Evolutionary conservation across 2,888 invertebrate species (phyloP).

Genomic region (Watsonalla binaria): DNA sequence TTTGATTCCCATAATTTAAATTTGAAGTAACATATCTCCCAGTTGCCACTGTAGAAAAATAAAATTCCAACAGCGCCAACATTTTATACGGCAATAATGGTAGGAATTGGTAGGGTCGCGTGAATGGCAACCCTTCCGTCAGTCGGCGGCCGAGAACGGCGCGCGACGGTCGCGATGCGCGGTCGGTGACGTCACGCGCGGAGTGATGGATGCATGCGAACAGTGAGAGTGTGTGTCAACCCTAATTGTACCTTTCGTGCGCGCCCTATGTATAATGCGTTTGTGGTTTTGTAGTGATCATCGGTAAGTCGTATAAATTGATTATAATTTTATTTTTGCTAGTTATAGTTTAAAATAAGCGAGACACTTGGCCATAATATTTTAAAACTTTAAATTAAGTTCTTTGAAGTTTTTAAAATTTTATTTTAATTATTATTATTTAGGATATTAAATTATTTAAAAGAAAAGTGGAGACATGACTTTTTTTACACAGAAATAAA

Average conservation of each 20-base stretch:
- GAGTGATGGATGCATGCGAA: conserved; percentile 46
- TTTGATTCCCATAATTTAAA: too few relatives aligned
- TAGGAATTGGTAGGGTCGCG: conserved; percentile 12
- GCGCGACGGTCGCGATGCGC: conserved; percentile 41
- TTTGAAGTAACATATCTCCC: too few relatives aligned
- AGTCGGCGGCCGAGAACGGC: conserved; percentile 60
- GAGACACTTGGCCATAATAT: too few relatives aligned
- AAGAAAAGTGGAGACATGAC: too few relatives aligned
- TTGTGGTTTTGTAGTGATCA: conserved; percentile 74
- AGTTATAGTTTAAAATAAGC: too few relatives aligned
- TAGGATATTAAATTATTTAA: too few relatives aligned
- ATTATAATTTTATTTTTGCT: conserved; percentile 1
- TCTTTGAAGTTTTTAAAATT: too few relatives aligned
- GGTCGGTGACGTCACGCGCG: conserved; percentile 35
- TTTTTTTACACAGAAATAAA: too few relatives aligned
- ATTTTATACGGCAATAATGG: neutral
- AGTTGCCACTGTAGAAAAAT: neutral
- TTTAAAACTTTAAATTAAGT: too few relatives aligned
- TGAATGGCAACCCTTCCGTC: conserved; percentile 41
- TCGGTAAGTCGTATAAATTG: conserved; percentile 53
- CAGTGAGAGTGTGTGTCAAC: conserved; percentile 55
- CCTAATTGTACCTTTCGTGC: conserved; percentile 11
- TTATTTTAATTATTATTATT: too few relatives aligned
- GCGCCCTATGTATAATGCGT: conserved; percentile 42
- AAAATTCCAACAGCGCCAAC: conserved; percentile 8